Evolutionary conservation across 2,888 invertebrate species (phyloP).

Genomic region (Ormyrus thymus): DNA sequence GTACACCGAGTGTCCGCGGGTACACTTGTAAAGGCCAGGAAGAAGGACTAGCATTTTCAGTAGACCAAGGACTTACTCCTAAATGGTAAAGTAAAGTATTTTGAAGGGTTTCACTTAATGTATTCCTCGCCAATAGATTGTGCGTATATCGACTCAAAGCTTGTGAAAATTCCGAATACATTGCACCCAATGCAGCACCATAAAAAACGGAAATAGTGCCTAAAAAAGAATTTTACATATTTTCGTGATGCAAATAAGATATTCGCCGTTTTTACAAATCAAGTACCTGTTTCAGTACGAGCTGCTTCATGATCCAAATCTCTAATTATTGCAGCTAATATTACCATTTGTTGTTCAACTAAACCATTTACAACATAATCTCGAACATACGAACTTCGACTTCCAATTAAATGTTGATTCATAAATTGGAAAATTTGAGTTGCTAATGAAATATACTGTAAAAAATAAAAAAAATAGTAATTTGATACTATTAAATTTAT

Average conservation of each 20-base stretch:
- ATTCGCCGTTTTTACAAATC: background rate
- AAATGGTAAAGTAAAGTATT: constrained; percentile 84
- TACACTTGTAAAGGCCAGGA: constrained; percentile 88
- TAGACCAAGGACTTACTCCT: constrained; percentile 84
- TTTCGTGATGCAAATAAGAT: background rate
- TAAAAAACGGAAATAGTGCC: constrained; percentile 86
- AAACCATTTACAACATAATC: constrained; percentile 83
- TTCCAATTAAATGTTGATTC: constrained; percentile 87
- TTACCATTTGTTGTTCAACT: constrained; percentile 91
- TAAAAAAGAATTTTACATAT: constrained; percentile 62
- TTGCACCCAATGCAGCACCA: constrained; percentile 81
- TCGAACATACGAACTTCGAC: constrained; percentile 82
- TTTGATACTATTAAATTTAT: constrained; percentile 17
- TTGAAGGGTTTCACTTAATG: constrained; percentile 82
- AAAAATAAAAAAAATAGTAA: constrained; percentile 55
- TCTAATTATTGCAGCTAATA: constrained; percentile 90
- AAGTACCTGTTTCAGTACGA: constrained; percentile 83
- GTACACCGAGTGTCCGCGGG: constrained; percentile 85
- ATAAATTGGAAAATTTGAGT: constrained; percentile 91
- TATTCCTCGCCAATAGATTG: constrained; percentile 84
- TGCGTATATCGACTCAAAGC: constrained; percentile 86
- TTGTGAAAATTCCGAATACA: constrained; percentile 86
- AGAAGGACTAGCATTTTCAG: constrained; percentile 77
- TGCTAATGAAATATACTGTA: constrained; percentile 89
- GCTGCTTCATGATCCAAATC: constrained; percentile 94